Evolutionary conservation across 2,888 invertebrate species (phyloP).

Genomic region (Bibio marci): DNA sequence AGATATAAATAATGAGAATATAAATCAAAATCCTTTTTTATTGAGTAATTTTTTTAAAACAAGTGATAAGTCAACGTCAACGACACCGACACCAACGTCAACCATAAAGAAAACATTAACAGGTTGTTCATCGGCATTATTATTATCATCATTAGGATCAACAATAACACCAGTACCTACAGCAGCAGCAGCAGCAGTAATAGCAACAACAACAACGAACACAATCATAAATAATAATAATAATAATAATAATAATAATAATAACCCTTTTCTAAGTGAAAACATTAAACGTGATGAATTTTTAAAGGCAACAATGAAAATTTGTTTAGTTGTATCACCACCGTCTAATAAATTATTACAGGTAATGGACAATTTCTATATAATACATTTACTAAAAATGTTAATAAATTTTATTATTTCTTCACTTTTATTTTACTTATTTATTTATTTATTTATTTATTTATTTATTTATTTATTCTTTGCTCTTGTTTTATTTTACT

Average conservation of each 20-base stretch:
- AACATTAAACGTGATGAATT: conserved; percentile 44
- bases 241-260: conserved; percentile 15
- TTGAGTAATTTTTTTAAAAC: not conserved
- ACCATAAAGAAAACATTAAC: not conserved
- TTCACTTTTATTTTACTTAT: not conserved
- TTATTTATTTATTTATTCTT: not conserved
- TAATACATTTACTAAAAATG: no score
- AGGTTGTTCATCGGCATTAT: not conserved
- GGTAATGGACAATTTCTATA: conserved; percentile 18
- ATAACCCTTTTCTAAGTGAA: conserved; percentile 23
- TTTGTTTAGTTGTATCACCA: conserved; percentile 54
- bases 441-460: not conserved
- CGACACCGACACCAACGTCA: not conserved
- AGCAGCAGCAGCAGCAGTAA: not conserved
- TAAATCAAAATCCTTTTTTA: not conserved
- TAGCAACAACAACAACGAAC: no score
- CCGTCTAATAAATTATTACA: conserved; percentile 31
- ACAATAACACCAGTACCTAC: not conserved
- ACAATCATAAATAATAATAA: no score
- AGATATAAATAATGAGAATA: not conserved
- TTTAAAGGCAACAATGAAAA: conserved; percentile 54
- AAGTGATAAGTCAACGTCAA: not conserved
- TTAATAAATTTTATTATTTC: not conserved
- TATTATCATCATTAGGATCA: not conserved
- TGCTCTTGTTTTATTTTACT: not conserved